Base-by-base conservation (phyloP, 2,797 vertebrate genomes). In the Rachycentron canadum region DNA sequence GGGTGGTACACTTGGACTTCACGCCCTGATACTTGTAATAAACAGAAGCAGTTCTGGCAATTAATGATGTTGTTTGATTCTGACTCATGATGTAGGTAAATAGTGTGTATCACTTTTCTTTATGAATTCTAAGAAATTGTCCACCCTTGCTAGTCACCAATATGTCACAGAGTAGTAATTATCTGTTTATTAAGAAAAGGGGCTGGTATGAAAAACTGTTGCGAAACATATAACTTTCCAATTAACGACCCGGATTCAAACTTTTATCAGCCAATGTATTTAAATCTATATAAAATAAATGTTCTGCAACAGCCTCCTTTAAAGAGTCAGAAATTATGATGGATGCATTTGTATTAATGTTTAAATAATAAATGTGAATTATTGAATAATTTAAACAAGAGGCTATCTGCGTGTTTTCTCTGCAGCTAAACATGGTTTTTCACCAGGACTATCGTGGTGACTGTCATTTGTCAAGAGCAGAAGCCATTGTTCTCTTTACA, bases 1-100 rank as follows among this genome's bases (percentile, higher is more conserved):
- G 63, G 77, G 77, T 32, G 76, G 60, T 49, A 75, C 53, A 38
- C 21, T 3, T 23, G 11, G n/a, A 30, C n/a, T 70, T 59, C 78
- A 68, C 63, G 0, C 70, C 67, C 23, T 74, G 3, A 36, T 38
- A 68, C 53, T 62, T 64, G 36, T 11, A 56, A 26, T 66, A 36
- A 84, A 69, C 45, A 16, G 38, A 49, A 69, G 23, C 38, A 0
- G 21, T 52, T 64, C 21, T 50, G 30, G 21, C 41, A 50, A 17
- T 80, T 49, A 62, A 26, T 3, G 19, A 30, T 2, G 7, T 30
- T 28, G 40, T 66, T 59, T 76, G 21, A 69, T 26, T 43, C 25
- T 32, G 32, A 66, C 59, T 8, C 43, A 16, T 26, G 34, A 67
- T 40, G 2, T 61, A 3, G 40, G 10, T 7, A 23, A 49, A 49